These are phyloP conservation scores for Litocranius walleri DNA, from an alignment of 2,113 vertebrate genomes.

Conservation along the genomic window DNA sequence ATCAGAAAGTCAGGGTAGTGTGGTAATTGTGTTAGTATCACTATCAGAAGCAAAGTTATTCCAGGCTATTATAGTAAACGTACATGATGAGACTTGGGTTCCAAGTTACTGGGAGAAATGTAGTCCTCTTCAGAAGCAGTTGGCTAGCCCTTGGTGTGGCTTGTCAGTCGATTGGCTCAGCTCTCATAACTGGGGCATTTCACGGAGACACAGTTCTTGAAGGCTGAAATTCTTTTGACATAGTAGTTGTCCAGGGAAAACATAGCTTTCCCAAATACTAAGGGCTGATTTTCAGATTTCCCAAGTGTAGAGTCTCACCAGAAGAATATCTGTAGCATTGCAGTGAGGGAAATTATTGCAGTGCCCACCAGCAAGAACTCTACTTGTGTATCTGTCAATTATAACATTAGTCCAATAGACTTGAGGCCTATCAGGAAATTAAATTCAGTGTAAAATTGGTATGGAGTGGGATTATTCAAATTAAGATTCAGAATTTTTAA, in stretches of 20 bases:
- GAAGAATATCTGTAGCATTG: background rate
- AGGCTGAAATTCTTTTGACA: background rate
- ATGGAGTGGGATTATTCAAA: background rate
- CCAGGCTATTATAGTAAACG: background rate
- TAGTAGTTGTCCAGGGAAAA: background rate
- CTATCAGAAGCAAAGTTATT: background rate
- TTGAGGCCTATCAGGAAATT: background rate
- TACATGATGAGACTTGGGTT: background rate
- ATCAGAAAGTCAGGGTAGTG: background rate
- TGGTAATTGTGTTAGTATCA: background rate
- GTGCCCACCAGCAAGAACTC: background rate
- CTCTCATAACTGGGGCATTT: background rate
- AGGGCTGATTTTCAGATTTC: slow-evolving; percentile 9
- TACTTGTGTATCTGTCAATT: background rate
- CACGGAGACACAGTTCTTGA: background rate
- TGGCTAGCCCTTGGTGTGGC: background rate
- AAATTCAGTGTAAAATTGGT: background rate
- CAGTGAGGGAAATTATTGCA: background rate
- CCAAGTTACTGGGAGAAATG: background rate
- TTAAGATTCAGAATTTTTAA: background rate
- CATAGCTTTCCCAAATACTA: background rate
- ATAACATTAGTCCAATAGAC: background rate
- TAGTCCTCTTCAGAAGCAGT: background rate
- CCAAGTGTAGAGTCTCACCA: background rate
- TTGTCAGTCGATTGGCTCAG: background rate